Conservation (phyloP, 2,113 vertebrate genomes). For the Dicaeum eximium region DNA sequence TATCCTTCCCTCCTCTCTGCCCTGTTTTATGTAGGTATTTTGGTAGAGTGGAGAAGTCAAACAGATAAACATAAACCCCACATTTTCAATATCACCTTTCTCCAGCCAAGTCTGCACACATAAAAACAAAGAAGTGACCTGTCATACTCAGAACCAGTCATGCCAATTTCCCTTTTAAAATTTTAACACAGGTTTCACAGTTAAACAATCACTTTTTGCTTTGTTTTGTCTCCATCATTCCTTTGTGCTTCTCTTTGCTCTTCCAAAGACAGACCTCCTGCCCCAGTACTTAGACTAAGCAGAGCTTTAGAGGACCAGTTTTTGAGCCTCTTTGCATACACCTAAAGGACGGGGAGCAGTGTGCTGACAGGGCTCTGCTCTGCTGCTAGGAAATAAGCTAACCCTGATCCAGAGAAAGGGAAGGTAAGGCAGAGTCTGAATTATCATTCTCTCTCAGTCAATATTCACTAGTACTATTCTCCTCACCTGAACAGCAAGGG, state of each 20-base stretch:
- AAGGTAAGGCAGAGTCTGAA: background rate
- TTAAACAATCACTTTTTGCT: background rate
- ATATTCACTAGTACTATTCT: background rate
- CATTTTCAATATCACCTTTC: background rate
- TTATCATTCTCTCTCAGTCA: background rate
- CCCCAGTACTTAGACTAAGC: background rate
- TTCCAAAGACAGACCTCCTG: background rate
- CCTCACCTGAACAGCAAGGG: background rate
- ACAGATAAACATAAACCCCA: background rate
- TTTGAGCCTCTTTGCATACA: background rate
- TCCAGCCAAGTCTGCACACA: background rate
- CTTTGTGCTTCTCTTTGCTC: background rate
- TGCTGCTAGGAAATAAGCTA: background rate
- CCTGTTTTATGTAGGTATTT: background rate
- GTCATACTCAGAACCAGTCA: background rate
- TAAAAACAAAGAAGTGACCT: background rate
- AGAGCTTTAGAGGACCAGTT: background rate
- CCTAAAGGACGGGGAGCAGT: background rate
- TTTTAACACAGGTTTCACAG: background rate
- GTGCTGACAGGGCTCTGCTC: background rate
- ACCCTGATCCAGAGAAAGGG: background rate
- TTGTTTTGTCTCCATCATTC: background rate
- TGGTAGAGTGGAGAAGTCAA: background rate
- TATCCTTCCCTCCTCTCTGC: background rate
- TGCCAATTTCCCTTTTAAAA: background rate